Percentiles rank a stretch among this genome's conserved stretches.
These are phyloP conservation scores for Drosophila takahashii DNA, from an alignment of 1,140 invertebrate genomes.

Conservation along the genomic window DNA sequence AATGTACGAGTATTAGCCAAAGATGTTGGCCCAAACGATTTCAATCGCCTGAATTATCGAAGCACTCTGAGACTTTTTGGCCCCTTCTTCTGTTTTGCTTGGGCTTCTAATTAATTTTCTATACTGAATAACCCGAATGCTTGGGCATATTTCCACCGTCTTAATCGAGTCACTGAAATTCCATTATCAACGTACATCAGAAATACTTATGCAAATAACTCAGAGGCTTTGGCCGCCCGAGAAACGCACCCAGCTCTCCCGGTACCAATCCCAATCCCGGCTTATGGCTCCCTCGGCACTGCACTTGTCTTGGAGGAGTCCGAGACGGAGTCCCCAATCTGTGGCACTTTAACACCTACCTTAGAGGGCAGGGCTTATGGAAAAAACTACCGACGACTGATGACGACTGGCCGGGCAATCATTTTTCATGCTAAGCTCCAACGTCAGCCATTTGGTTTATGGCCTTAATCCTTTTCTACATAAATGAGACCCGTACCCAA, in stretches of 20 bases:
- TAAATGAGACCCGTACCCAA: slow-evolving; percentile 67
- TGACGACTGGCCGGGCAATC: slow-evolving; percentile 64
- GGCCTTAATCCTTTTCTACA: slow-evolving; percentile 82
- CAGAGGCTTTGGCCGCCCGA: slow-evolving; percentile 28
- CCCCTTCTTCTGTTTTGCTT: neutral
- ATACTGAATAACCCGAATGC: slow-evolving; percentile 38
- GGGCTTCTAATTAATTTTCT: slow-evolving; percentile 46
- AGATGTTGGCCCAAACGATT: slow-evolving; percentile 31
- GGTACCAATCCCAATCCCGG: slow-evolving; percentile 14
- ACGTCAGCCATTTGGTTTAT: slow-evolving; percentile 82
- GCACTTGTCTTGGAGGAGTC: slow-evolving; percentile 41
- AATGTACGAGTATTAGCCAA: slow-evolving; percentile 66
- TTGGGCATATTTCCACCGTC: slow-evolving; percentile 6
- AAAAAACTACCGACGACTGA: slow-evolving; percentile 43
- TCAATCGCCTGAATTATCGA: slow-evolving; percentile 14
- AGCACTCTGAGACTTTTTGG: neutral
- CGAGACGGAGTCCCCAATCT: slow-evolving; percentile 43
- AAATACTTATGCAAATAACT: slow-evolving; percentile 56
- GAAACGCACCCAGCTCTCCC: neutral
- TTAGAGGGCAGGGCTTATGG: slow-evolving; percentile 29
- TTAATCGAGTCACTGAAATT: slow-evolving; percentile 26
- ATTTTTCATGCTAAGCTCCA: slow-evolving; percentile 82
- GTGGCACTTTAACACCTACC: slow-evolving; percentile 78
- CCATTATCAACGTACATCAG: slow-evolving; percentile 36
- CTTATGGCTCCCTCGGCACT: slow-evolving; percentile 13